These are phyloP conservation scores for Eutrigla gurnardus DNA, from an alignment of 2,797 vertebrate genomes.

Conservation along the genomic window DNA sequence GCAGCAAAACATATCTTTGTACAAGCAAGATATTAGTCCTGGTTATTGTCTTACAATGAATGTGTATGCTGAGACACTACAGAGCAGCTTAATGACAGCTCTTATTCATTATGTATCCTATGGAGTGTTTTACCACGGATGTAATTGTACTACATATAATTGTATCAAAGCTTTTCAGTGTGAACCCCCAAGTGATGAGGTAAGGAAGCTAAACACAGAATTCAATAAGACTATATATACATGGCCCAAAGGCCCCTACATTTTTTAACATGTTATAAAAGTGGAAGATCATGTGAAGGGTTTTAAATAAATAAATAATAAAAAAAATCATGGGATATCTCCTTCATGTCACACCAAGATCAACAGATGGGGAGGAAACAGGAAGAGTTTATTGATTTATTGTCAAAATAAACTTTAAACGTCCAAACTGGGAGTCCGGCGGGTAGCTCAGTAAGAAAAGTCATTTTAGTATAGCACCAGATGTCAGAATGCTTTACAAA, in stretches of 20 bases:
- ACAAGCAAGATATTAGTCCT: conserved; percentile 9
- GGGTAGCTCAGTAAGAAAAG: too few species aligned
- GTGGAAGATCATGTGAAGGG: conserved; percentile 4
- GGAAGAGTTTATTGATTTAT: background rate
- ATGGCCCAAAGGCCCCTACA: conserved; percentile 36
- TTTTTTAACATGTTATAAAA: conserved; percentile 42
- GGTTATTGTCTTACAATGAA: background rate
- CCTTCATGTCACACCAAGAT: background rate
- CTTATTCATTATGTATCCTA: too few species aligned
- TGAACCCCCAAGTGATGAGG: conserved; percentile 10
- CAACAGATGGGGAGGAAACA: background rate
- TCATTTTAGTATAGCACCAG: background rate
- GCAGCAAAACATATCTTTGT: background rate
- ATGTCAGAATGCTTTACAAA: background rate
- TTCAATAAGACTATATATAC: conserved; percentile 25
- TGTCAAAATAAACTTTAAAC: background rate
- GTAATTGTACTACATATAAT: background rate
- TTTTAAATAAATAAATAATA: background rate
- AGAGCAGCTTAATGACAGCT: too few species aligned
- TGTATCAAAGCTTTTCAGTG: too few species aligned
- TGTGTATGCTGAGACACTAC: too few species aligned
- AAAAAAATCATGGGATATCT: background rate
- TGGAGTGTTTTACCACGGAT: too few species aligned
- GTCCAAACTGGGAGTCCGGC: too few species aligned
- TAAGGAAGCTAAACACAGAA: conserved; percentile 13